Evolutionary conservation across 64 coral and sea anemone species (phyloP).

Genomic region (Pachyseris speciosa): DNA sequence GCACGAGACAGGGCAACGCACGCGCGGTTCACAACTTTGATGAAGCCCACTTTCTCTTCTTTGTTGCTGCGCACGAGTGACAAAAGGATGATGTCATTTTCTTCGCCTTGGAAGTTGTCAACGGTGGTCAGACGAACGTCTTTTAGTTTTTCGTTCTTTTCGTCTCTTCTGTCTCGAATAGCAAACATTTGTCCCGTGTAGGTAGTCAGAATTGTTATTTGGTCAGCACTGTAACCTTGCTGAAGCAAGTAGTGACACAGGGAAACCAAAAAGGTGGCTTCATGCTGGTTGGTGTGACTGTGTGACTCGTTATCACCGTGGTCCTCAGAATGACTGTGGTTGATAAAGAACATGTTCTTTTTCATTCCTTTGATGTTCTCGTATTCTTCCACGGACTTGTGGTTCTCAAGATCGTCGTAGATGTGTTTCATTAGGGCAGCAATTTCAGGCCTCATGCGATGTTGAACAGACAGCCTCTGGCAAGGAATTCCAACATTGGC

Average conservation of each 20-base stretch:
- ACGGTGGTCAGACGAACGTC: slow-evolving; percentile 71
- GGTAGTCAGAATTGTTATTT: slow-evolving; percentile 85
- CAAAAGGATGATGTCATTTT: slow-evolving; percentile 90
- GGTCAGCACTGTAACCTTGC: slow-evolving; percentile 69
- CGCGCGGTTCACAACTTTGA: slow-evolving; percentile 78
- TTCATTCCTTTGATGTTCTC: slow-evolving; percentile 78
- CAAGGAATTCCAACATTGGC: slow-evolving; percentile 65
- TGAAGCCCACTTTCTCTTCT: slow-evolving; percentile 71
- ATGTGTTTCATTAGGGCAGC: slow-evolving; percentile 80
- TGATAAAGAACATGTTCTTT: slow-evolving; percentile 87
- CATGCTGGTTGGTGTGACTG: slow-evolving; percentile 84
- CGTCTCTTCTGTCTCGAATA: slow-evolving; percentile 48
- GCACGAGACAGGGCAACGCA: slow-evolving; percentile 94
- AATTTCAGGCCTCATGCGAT: slow-evolving; percentile 94
- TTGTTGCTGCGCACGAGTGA: slow-evolving; percentile 92
- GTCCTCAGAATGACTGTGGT: slow-evolving; percentile 66
- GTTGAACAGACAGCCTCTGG: slow-evolving; percentile 73
- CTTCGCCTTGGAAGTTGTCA: slow-evolving; percentile 96
- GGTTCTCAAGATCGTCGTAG: slow-evolving; percentile 83
- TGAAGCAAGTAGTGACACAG: slow-evolving; percentile 78
- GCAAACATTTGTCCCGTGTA: slow-evolving; percentile 87
- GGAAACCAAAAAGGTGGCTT: slow-evolving; percentile 67
- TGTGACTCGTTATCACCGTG: slow-evolving; percentile 53
- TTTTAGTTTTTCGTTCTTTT: slow-evolving; percentile 23
- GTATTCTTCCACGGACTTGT: slow-evolving; percentile 61